Conservation (phyloP, 2,797 vertebrate genomes). For the Cryptoblepharus egeriae region DNA sequence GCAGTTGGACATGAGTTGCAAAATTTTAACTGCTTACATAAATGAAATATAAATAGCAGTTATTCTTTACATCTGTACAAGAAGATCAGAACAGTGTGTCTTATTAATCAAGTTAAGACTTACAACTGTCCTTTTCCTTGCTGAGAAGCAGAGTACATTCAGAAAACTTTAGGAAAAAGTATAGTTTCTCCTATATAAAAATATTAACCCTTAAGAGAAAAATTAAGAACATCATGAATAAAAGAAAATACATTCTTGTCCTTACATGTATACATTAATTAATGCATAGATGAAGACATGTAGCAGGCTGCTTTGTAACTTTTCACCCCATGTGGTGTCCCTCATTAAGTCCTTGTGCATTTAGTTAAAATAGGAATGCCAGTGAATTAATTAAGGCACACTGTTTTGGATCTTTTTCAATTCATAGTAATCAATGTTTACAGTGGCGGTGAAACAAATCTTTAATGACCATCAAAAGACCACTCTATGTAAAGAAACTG, state of each 20-base stretch:
- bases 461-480: conserved; percentile 50
- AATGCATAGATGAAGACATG: conserved; percentile 26
- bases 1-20: conserved; percentile 56
- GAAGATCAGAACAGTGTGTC: conserved; percentile 45
- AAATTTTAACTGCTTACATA: conserved; percentile 58
- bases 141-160: conserved; percentile 34
- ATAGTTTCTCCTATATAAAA: conserved; percentile 43
- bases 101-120: conserved; percentile 61
- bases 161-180: conserved; percentile 45
- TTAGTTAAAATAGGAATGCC: conserved; percentile 45
- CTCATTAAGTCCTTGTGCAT: conserved; percentile 35
- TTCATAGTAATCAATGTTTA: conserved; percentile 44
- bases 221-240: conserved; percentile 36
- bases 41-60: conserved; percentile 62
- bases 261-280: conserved; percentile 43
- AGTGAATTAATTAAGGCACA: conserved; percentile 67
- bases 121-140: conserved; percentile 22
- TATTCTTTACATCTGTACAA: conserved; percentile 49
- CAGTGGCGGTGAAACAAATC: conserved; percentile 42
- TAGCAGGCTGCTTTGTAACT: background rate
- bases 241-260: conserved; percentile 39
- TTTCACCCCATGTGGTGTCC: conserved; percentile 11
- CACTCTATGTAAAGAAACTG: conserved; percentile 50
- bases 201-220: conserved; percentile 41
- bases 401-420: conserved; percentile 55